Conservation (phyloP, 2,113 vertebrate genomes). For the Propithecus coquereli region DNA sequence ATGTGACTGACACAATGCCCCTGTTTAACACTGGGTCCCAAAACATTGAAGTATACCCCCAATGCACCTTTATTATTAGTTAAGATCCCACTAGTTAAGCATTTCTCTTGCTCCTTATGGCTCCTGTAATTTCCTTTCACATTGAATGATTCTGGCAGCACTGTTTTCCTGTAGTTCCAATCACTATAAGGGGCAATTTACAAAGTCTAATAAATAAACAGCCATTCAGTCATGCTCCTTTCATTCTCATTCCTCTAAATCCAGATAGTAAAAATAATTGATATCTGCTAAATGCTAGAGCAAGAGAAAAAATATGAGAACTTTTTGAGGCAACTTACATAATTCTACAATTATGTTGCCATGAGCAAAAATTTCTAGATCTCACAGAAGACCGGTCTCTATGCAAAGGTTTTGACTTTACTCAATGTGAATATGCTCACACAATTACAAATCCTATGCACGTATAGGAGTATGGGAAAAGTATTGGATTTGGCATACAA, state of each 20-base stretch:
- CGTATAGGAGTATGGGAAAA: not conserved
- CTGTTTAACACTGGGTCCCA: not conserved
- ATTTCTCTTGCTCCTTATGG: not conserved
- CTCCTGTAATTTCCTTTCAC: constrained; percentile 39
- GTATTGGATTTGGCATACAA: not conserved
- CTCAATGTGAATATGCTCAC: not conserved
- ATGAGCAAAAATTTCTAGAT: not conserved
- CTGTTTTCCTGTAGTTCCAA: constrained; percentile 2
- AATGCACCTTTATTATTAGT: constrained; percentile 6
- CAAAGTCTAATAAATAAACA: constrained; percentile 53
- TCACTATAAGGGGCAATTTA: constrained; percentile 14
- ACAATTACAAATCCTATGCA: not conserved
- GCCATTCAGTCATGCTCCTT: constrained; percentile 10
- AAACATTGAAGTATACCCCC: not conserved
- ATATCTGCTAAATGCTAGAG: constrained; percentile 26
- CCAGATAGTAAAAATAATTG: constrained; percentile 1
- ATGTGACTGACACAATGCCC: not conserved
- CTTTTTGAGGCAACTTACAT: not conserved
- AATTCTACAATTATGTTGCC: not conserved
- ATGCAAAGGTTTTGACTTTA: not conserved
- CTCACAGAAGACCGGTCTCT: not conserved
- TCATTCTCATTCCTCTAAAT: constrained; percentile 29
- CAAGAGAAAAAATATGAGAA: not conserved
- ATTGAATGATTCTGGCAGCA: constrained; percentile 10
- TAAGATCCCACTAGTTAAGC: not conserved